These are phyloP conservation scores for Poliocrania exsul DNA, from an alignment of 2,797 vertebrate genomes.

Conservation along the genomic window DNA sequence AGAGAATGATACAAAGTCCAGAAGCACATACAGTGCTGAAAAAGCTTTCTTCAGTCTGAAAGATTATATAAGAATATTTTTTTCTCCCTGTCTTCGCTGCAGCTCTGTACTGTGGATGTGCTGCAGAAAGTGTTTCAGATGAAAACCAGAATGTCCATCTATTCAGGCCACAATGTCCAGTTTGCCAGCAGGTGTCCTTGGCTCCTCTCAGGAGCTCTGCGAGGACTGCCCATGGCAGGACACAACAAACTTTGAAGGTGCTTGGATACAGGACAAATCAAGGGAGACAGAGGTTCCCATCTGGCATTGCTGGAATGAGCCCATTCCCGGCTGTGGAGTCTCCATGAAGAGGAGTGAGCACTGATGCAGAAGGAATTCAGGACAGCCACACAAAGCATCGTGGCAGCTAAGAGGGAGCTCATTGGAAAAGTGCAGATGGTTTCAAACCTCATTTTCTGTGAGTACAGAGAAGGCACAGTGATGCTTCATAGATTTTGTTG, in stretches of 20 bases:
- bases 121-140: background rate
- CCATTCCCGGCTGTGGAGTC: background rate
- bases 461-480: background rate
- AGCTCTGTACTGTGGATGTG: background rate
- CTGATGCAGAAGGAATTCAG: background rate
- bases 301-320: background rate
- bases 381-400: background rate
- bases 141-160: background rate
- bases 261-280: background rate
- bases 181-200: background rate
- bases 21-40: background rate
- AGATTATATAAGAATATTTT: background rate
- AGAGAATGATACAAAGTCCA: background rate
- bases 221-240: background rate
- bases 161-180: background rate
- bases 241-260: background rate
- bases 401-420: background rate
- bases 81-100: background rate
- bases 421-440: background rate
- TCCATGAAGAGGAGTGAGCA: background rate
- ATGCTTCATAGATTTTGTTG: background rate
- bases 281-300: background rate
- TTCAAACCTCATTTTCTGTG: background rate
- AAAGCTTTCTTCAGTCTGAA: background rate
- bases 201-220: background rate